Evolutionary conservation across 2,113 vertebrate species (phyloP), one percentile per base, ranked within the genome.

Genomic region (Columbina picui): DNA sequence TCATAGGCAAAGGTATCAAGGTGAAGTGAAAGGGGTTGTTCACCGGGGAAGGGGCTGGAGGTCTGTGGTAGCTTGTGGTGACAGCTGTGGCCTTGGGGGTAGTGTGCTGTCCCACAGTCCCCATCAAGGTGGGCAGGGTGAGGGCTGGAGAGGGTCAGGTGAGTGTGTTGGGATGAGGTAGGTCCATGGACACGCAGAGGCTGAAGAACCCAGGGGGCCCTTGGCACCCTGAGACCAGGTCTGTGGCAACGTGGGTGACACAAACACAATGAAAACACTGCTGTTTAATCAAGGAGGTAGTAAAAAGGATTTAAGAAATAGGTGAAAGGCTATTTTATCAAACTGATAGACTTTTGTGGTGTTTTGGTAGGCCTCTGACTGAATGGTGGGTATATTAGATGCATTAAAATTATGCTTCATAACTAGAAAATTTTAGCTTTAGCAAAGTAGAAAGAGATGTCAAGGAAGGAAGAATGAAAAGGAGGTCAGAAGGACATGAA

Each of bases 231-330:
- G 21, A 34, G 20, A 56, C 36, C 15, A n/a, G 59, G 38, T 30
- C 23, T 63, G 14, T 0, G 1, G 27, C 41, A 71, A 76, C 0
- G 0, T 8, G 25, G 47, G 19, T 50, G 41, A 76, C 41, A 53
- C 1, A 53, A 78, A 87, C 22, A 56, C 11, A 56, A 34, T 0
- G 36, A 39, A 6, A 74, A 23, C n/a, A 9, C 18, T 45, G 25
- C 43, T 71, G 10, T 71, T 88, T 27, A 64, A 59, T 12, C 21
- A 70, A 30, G 7, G 14, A 32, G 10, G 11, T 49, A 45, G 7
- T 45, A 45, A 45, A 45, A 45, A 45, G 43, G 43, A 19, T 45
- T 45, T 45, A 45, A 45, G 43, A 45, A 45, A 19, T 8, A 1
- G 7, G 26, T 5, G 13, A 61, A 74, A 53, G 27, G 8, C 9